Conservation (phyloP, 2,888 invertebrate species). For the Drosophila gaucha region DNA sequence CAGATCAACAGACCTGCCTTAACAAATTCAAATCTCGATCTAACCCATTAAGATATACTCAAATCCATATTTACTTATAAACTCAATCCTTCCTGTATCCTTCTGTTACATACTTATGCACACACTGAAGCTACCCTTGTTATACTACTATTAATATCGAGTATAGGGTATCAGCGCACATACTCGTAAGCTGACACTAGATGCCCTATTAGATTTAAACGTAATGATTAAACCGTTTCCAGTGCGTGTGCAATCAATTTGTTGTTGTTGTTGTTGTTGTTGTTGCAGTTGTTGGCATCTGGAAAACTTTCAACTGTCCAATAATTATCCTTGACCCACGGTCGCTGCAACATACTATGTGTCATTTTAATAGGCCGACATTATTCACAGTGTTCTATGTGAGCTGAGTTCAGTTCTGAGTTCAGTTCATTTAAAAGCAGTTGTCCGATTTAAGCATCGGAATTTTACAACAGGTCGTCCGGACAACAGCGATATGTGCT, state of each 20-base stretch:
- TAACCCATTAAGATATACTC: too few species aligned
- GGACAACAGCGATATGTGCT: slow-evolving; percentile 1
- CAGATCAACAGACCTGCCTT: too few species aligned
- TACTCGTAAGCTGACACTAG: slow-evolving; percentile 27
- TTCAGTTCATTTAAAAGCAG: slow-evolving; percentile 24
- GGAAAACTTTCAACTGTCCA: slow-evolving; percentile 55
- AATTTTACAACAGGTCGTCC: slow-evolving; percentile 41
- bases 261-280: slow-evolving; percentile 6
- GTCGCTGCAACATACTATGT: slow-evolving; percentile 42
- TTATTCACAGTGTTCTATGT: slow-evolving; percentile 42
- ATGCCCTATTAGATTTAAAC: slow-evolving; percentile 71
- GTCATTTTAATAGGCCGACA: slow-evolving; percentile 54
- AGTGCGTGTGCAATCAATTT: slow-evolving; percentile 55
- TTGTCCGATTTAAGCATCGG: slow-evolving; percentile 25
- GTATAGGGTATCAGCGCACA: slow-evolving; percentile 7
- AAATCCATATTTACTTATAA: too few species aligned
- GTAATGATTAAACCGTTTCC: slow-evolving; percentile 70
- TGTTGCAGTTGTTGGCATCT: slow-evolving; percentile 18
- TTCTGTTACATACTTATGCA: not conserved
- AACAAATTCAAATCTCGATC: too few species aligned
- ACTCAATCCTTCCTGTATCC: not conserved
- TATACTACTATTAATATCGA: not conserved
- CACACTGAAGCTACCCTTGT: not conserved
- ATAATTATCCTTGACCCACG: slow-evolving; percentile 72
- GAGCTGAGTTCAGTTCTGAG: not conserved